These are phyloP conservation scores for Drosophila borealis DNA, from an alignment of 2,888 invertebrate species.

Conservation along the genomic window DNA sequence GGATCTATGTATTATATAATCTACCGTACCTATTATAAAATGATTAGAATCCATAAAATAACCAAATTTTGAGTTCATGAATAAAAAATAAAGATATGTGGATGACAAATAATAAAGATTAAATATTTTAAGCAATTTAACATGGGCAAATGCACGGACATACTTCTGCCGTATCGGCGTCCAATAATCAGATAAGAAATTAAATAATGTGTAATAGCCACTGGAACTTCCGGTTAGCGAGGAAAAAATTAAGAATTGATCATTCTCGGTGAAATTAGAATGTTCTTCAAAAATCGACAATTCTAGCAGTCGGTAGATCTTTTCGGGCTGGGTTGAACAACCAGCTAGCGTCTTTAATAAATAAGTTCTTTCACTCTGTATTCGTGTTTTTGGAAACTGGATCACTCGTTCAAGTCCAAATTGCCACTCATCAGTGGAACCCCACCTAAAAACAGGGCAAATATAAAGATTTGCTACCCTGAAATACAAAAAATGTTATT, in stretches of 20 bases:
- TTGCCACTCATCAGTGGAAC: slow-evolving; percentile 92
- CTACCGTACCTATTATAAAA: no score
- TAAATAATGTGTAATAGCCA: slow-evolving; percentile 90
- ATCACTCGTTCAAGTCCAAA: slow-evolving; percentile 92
- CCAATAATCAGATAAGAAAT: slow-evolving; percentile 91
- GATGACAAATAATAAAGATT: no score
- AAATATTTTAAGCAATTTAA: no score
- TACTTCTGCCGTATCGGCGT: slow-evolving; percentile 88
- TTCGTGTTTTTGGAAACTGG: slow-evolving; percentile 89
- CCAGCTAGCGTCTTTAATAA: slow-evolving; percentile 92
- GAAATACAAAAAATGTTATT: slow-evolving; percentile 12
- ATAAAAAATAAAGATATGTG: no score
- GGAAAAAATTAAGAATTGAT: slow-evolving; percentile 90
- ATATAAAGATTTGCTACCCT: slow-evolving; percentile 91
- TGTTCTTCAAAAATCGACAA: slow-evolving; percentile 89
- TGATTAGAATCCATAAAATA: no score
- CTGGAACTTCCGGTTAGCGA: slow-evolving; percentile 90
- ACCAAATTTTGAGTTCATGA: no score
- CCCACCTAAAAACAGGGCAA: slow-evolving; percentile 94
- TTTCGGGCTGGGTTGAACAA: slow-evolving; percentile 90
- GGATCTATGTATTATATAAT: no score
- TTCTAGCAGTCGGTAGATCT: slow-evolving; percentile 89
- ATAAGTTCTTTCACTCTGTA: slow-evolving; percentile 91
- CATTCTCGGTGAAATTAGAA: slow-evolving; percentile 91
- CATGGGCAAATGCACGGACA: slow-evolving; percentile 58